phyloP scores from a whole-genome alignment of 2,888 invertebrate species.

The Thecocarcelia acutangulata region DNA sequence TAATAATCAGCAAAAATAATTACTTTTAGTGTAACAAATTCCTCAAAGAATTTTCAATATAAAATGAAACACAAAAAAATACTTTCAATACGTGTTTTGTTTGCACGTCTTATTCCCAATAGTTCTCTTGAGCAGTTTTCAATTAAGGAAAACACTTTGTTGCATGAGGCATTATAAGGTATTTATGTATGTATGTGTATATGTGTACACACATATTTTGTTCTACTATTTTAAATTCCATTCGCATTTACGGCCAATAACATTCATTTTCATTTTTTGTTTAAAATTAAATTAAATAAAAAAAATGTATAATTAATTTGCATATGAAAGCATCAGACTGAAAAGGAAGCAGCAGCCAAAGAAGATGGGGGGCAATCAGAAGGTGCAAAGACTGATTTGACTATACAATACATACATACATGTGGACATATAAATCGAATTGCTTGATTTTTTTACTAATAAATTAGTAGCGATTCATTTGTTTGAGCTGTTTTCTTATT shows the following conservation, averaged over 20 bases:
- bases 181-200: too few species aligned
- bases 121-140: background rate
- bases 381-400: slow-evolving; percentile 10
- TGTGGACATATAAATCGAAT: slow-evolving; percentile 37
- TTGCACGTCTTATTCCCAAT: background rate
- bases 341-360: slow-evolving; percentile 27
- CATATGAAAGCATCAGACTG: slow-evolving; percentile 53
- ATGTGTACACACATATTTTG: background rate
- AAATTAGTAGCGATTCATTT: background rate
- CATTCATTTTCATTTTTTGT: slow-evolving; percentile 38
- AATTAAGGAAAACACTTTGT: slow-evolving; percentile 17
- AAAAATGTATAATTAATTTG: slow-evolving; percentile 45
- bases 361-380: slow-evolving; percentile 3
- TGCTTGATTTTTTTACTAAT: background rate
- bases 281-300: slow-evolving; percentile 26
- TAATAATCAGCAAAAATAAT: slow-evolving; percentile 8
- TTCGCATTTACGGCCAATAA: slow-evolving; percentile 55
- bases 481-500: slow-evolving; percentile 9
- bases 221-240: slow-evolving; percentile 53
- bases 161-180: background rate
- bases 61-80: background rate
- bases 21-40: background rate
- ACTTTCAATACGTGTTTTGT: too few species aligned
- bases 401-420: too few species aligned
- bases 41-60: slow-evolving; percentile 13